Base-by-base conservation (phyloP, 2,888 invertebrate species). In the Notodonta ziczac region DNA sequence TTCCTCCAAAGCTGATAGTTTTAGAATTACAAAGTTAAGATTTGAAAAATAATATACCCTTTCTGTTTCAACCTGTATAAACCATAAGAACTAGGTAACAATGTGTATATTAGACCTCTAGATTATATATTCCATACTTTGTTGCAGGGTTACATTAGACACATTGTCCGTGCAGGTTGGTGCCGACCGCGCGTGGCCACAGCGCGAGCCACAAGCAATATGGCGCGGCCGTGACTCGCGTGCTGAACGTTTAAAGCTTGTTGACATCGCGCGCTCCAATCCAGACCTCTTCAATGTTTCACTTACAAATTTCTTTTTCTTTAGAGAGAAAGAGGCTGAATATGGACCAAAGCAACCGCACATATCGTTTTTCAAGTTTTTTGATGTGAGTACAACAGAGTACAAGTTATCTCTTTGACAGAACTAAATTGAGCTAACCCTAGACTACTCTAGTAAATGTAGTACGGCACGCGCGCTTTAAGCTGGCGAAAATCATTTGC, bases 271-370 rank as follows among this genome's bases (percentile, higher is more conserved):
- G 0, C 94, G 96, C 68, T 81, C 80, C 3, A 79, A 93, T 69
- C 97, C 98, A 0, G 95, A 98, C 59, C 86, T 98, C 5, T 95
- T 98, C 65, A 98, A 99, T 91, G 98, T 96, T 12, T 98, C 98
- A 0, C 95, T 99, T 35, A 99, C 99, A 0, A 98, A 98, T 85
- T 99, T 99, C 89, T 99, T 99, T 89, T 99, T 99, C 93, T 99
- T 97, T 83, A 95, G 96, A 69, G 96, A 98, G 76, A 95, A 97
- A 87, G 96, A 97, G 83, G 93, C 96, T 24, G 94, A 96, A 80
- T 98, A 98, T 93, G 99, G 98, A 0, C 98, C 98, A 13, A 97
- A 96, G 82, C 95, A 95, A 67, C 96, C 96, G 16, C 97, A 97
- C 78, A 95, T 98, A 66, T 98, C 98, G 5, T 98, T 99, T 85